Base-by-base conservation (phyloP, 2,888 invertebrate genomes). In the Notocelia uddmanniana region DNA sequence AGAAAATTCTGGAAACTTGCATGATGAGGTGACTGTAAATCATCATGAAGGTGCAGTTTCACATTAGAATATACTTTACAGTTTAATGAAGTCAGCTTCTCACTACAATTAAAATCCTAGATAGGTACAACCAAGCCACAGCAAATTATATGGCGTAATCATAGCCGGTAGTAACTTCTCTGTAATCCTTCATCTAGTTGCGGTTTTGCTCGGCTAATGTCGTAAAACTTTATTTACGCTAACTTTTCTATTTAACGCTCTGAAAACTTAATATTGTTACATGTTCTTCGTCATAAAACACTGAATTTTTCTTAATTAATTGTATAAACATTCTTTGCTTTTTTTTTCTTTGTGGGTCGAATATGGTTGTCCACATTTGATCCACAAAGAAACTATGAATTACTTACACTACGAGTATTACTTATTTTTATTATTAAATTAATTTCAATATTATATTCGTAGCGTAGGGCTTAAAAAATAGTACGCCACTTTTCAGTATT, bases 171-270 rank as follows among this genome's bases (percentile, higher is more conserved):
- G 48, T 21, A 59, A 67, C 41, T 60, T 55, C 45, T 54, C 59
- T 31, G 60, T 71, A 67, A 71, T 71, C 67, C 67, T 71, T 60
- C 71, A 71, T 71, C 60, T 60, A 59, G 54, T 9, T 21, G 54
- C 60, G 15, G 23, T 18, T 31, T 31, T 37, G 66, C 59, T 19
- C 48, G 54, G 60, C 37, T 72, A 62, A 68, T 68, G 55, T 68
- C 67, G 67, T 72, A 48, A 68, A 68, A 68, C 60, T 68, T 68
- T 69, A 55, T 69, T 55, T 15, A 48, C 55, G 55, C 69, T 34
- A 69, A 69, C 62, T 63, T 69, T 50, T 57, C 59, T 63, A 34
- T 55, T 62, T 23, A 55, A 41, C 62, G 18, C 63, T 15, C 48
- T 69, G 34, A 63, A 52, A 62, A 48, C 13, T 8, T 63, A 3